phyloP scores from a whole-genome alignment of 1,140 invertebrate genomes.

The Lasioglossum baleicum region DNA sequence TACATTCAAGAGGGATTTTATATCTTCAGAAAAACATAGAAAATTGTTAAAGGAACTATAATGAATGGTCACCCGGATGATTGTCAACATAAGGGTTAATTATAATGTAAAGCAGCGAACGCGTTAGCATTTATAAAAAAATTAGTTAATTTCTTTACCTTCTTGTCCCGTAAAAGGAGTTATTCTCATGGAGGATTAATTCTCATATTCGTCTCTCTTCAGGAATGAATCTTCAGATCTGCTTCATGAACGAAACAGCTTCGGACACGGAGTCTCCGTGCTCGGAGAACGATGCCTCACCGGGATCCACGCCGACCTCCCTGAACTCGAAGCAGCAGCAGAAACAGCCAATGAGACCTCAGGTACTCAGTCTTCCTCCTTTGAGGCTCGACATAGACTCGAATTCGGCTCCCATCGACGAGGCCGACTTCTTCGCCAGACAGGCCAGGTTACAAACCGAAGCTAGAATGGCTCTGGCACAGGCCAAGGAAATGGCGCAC shows the following conservation, averaged over 20 bases:
- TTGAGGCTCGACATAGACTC: constrained; percentile 71
- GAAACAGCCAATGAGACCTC: constrained; percentile 67
- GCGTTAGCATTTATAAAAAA: no score
- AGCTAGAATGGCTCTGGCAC: constrained; percentile 92
- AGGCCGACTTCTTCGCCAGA: constrained; percentile 89
- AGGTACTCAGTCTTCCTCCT: constrained; percentile 73
- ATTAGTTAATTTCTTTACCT: no score
- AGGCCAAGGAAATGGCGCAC: constrained; percentile 94
- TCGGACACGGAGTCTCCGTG: constrained; percentile 89
- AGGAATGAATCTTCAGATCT: constrained; percentile 96
- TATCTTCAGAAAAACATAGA: no score
- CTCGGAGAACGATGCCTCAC: constrained; percentile 83
- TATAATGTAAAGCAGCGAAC: no score
- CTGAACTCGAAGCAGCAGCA: constrained; percentile 54
- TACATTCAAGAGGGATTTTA: no score
- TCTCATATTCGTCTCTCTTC: constrained; percentile 58
- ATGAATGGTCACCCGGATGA: no score
- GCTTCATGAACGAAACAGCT: constrained; percentile 96
- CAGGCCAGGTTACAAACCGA: constrained; percentile 93
- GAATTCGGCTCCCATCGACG: constrained; percentile 73
- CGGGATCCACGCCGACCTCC: constrained; percentile 53
- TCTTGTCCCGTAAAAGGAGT: no score
- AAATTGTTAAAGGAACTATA: no score
- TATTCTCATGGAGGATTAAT: no score
- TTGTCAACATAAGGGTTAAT: no score